Evolutionary conservation across 2,113 vertebrate species (phyloP).

Genomic region (Sapayoa aenigma): DNA sequence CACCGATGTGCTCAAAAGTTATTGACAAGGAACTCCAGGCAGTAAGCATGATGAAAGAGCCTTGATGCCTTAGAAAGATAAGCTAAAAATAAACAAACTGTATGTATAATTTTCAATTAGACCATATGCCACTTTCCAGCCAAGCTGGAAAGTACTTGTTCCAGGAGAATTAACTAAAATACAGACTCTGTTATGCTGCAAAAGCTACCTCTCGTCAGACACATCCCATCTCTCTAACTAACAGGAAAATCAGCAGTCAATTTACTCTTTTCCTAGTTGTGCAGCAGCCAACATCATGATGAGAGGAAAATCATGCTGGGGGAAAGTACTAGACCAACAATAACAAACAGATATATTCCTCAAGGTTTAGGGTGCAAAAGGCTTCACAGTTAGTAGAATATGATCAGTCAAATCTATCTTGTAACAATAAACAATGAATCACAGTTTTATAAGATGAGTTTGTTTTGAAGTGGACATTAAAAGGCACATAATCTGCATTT

Average conservation of each 20-base stretch:
- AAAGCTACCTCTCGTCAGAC: neutral
- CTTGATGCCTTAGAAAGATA: constrained; percentile 26
- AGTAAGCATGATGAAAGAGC: neutral
- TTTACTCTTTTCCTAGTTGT: neutral
- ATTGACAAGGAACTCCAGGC: neutral
- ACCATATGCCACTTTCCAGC: neutral
- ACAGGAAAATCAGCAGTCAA: neutral
- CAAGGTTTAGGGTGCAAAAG: constrained; percentile 48
- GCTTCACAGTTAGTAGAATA: constrained; percentile 52
- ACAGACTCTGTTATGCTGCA: neutral
- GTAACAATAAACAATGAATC: constrained; percentile 47
- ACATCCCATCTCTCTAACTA: neutral
- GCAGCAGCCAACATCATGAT: constrained; percentile 24
- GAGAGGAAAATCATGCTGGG: neutral
- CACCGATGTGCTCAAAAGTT: neutral
- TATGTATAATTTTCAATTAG: neutral
- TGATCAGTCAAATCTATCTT: constrained; percentile 24
- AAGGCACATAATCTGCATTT: constrained; percentile 23
- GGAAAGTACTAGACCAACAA: constrained; percentile 25
- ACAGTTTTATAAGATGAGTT: constrained; percentile 37
- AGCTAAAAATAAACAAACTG: constrained; percentile 18
- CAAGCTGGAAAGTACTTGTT: neutral
- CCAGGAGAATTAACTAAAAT: neutral
- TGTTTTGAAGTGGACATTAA: constrained; percentile 24
- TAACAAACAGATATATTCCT: constrained; percentile 44